A percentile compares a stretch with the other conserved stretches of the same genome.
phyloP scores from a whole-genome alignment of 1,140 invertebrate genomes.

The Macrotrachela quadricornifera region DNA sequence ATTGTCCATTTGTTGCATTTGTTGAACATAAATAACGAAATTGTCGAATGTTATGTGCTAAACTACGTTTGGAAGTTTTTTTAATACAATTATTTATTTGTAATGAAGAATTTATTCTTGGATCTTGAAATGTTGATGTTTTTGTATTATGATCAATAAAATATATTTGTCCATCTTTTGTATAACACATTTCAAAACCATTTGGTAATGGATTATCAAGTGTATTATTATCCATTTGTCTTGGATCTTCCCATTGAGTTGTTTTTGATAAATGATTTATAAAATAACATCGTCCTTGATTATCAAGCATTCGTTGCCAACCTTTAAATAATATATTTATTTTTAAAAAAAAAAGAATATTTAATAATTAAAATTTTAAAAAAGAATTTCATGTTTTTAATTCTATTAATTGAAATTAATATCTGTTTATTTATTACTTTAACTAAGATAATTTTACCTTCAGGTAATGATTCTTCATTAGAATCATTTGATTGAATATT shows the following conservation, averaged over 20 bases:
- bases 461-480: constrained; percentile 37
- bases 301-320: constrained; percentile 59
- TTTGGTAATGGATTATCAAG: constrained; percentile 38
- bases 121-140: constrained; percentile 96
- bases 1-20: constrained; percentile 86
- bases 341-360: too few relatives aligned
- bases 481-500: constrained; percentile 87
- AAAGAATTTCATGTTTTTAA: too few relatives aligned
- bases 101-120: constrained; percentile 44
- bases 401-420: neutral
- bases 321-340: too few relatives aligned
- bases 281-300: constrained; percentile 32
- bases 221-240: constrained; percentile 42
- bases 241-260: constrained; percentile 96
- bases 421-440: too few relatives aligned
- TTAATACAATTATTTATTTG: constrained; percentile 50
- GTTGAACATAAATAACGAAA: constrained; percentile 82
- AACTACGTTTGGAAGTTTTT: constrained; percentile 60
- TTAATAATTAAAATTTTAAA: too few relatives aligned
- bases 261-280: constrained; percentile 56
- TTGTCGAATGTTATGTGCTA: constrained; percentile 76
- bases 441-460: too few relatives aligned
- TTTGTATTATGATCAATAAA: constrained; percentile 50
- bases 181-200: constrained; percentile 6
- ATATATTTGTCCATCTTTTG: constrained; percentile 42